These are phyloP conservation scores for Jordanella pulchra DNA, from an alignment of 2,797 vertebrate species.

Conservation along the genomic window DNA sequence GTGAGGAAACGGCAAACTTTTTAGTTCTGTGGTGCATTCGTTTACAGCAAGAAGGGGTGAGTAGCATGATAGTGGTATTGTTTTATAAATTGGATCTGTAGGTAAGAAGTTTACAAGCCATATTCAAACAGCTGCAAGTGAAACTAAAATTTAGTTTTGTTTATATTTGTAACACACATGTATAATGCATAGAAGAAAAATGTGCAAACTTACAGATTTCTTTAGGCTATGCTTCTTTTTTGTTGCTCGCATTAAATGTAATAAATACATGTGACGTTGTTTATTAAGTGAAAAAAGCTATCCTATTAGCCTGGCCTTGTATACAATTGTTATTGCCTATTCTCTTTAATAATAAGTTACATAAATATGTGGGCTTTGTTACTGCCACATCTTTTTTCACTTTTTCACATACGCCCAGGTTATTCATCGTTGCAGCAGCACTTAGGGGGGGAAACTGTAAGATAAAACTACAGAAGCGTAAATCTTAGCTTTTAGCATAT, in stretches of 20 bases:
- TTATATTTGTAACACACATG: background rate
- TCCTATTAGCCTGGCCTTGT: background rate
- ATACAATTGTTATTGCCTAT: background rate
- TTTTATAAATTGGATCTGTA: conserved; percentile 10
- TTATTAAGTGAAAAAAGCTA: background rate
- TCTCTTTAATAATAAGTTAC: background rate
- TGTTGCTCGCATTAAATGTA: background rate
- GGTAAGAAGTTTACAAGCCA: background rate
- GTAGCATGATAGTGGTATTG: background rate
- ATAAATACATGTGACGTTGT: too few species aligned
- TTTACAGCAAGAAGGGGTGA: conserved; percentile 92
- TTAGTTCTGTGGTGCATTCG: conserved; percentile 95
- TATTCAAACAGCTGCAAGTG: background rate
- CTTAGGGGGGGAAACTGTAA: too few species aligned
- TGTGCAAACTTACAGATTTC: background rate
- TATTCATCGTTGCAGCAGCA: too few species aligned
- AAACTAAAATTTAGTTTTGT: background rate
- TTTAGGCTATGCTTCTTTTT: background rate
- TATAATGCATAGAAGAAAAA: background rate
- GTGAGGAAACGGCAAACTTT: conserved; percentile 92
- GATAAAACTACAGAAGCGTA: too few species aligned
- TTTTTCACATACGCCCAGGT: too few species aligned
- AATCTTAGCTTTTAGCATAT: too few species aligned
- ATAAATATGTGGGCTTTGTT: background rate
- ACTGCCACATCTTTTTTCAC: too few species aligned